Base-by-base conservation (phyloP, 2,888 invertebrate genomes). In the Melipona beecheii region DNA sequence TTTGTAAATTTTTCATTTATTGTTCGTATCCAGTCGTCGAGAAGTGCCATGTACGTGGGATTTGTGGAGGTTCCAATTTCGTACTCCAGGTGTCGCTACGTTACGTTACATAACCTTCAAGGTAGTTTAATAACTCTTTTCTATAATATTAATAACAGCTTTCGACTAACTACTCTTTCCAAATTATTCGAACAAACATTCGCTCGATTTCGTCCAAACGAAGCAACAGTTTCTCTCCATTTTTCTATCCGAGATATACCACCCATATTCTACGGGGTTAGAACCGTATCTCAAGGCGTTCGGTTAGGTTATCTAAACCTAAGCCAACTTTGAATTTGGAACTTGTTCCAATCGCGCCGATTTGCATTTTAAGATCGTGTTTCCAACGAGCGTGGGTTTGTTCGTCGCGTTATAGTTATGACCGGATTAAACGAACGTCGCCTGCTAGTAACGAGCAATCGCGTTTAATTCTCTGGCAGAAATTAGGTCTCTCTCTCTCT, bases 351-450 rank as follows among this genome's bases (percentile, higher is more conserved):
- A 77, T 77, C 4, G 70, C 70, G 60, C 3, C 78, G 72, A 71
- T 87, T 88, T 87, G 87, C 87, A 88, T 87, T 87, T 88, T 88
- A 87, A 83, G 87, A 87, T 73, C 78, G 68, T 85, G 83, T 79
- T 78, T 58, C 70, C 79, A 58, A 24, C 77, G 69, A 80, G 73
- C 36, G 72, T 54, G 69, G 65, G 62, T 77, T 86, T 75, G 84
- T 62, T 36, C 36, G 19, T 70, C 70, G 27, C 79, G 77, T 79
- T 73, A 78, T 60, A 74, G 70, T 75, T 68, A 80, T 24, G 31
- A 49, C 13, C 36, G 36, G 65, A 58, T 70, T 80, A 76, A 81
- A 54, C 60, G 73, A 81, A 78, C 70, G 36, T 78, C 52, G 75
- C 27, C 65, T 54, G 27, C 21, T 13, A 50, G 64, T 65, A 79